A percentile compares a stretch with the other conserved stretches of the same genome.
Conservation (phyloP, 1,140 invertebrate genomes). For the Brachionus calyciflorus region DNA sequence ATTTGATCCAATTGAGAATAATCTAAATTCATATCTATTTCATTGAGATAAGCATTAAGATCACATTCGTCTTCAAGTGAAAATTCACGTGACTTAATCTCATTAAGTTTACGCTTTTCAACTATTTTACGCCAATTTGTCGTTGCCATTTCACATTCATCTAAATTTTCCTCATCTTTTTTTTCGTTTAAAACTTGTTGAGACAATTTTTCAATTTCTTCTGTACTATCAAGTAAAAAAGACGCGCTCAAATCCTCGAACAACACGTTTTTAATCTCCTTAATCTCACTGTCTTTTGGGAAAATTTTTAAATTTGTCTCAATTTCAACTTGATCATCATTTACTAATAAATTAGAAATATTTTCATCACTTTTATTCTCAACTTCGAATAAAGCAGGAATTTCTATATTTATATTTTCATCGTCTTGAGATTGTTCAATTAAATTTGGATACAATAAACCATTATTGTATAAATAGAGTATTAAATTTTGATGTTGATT, state of each 20-base stretch:
- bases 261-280: background rate
- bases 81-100: background rate
- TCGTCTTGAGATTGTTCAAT: background rate
- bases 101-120: background rate
- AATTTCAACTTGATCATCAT: too few species aligned
- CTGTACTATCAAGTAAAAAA: background rate
- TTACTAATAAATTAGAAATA: too few species aligned
- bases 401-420: background rate
- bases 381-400: background rate
- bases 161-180: background rate
- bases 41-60: conserved; percentile 20
- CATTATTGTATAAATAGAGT: too few species aligned
- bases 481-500: too few species aligned
- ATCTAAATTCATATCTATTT: conserved; percentile 35
- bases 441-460: background rate
- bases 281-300: background rate
- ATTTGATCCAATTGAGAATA: conserved; percentile 13
- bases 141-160: background rate
- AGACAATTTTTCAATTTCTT: background rate
- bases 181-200: background rate
- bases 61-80: background rate
- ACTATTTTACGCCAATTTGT: conserved; percentile 14
- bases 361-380: background rate
- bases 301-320: background rate
- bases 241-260: background rate